phyloP scores from a whole-genome alignment of 2,888 invertebrate genomes.

The Cinara cedri region DNA sequence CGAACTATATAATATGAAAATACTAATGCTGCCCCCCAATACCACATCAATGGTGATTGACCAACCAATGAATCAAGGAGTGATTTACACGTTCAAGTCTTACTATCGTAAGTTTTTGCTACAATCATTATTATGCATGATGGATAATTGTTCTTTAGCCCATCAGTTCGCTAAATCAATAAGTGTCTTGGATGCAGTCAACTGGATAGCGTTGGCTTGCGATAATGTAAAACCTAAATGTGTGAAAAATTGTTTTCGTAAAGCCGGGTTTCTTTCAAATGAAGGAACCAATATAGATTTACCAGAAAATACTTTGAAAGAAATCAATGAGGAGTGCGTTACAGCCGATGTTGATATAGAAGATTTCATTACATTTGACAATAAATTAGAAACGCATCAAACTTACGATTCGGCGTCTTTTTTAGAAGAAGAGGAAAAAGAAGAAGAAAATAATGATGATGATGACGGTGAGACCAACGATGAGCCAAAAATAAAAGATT shows the following conservation, averaged over 20 bases:
- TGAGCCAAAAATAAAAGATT: too few species aligned
- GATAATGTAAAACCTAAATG: not conserved
- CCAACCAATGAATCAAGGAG: constrained; percentile 20
- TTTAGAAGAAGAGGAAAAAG: too few species aligned
- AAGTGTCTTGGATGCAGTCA: not conserved
- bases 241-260: constrained; percentile 3
- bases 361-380: not conserved
- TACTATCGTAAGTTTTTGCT: constrained; percentile 22
- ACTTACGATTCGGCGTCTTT: not conserved
- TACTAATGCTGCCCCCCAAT: constrained; percentile 58
- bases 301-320: not conserved
- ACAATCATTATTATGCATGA: constrained; percentile 8
- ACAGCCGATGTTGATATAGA: not conserved
- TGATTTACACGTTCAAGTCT: constrained; percentile 7
- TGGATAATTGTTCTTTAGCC: not conserved
- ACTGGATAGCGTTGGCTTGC: constrained; percentile 4
- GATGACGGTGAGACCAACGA: too few species aligned
- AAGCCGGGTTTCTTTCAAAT: not conserved
- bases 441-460: not conserved
- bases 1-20: constrained; percentile 58
- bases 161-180: not conserved
- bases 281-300: too few species aligned
- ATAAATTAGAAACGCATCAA: not conserved
- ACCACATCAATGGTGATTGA: constrained; percentile 36
- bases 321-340: not conserved